phyloP scores from a whole-genome alignment of 23 tunicate species.

The Diplosoma virens region DNA sequence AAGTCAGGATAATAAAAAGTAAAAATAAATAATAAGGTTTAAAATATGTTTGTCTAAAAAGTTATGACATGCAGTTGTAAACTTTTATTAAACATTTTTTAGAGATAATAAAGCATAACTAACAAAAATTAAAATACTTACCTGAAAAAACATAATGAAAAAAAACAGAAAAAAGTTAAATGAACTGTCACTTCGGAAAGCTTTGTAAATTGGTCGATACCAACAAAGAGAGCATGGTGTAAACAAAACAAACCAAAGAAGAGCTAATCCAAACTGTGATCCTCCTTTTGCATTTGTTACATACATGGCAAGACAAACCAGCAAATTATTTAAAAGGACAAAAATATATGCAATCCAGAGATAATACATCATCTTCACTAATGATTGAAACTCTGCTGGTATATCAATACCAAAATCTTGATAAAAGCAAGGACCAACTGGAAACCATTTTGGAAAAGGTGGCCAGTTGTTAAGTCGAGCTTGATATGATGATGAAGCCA shows the following conservation, averaged over 20 bases:
- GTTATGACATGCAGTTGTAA: too few species aligned
- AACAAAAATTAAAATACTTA: conserved; percentile 14
- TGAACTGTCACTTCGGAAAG: conserved; percentile 96
- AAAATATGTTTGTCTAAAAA: too few species aligned
- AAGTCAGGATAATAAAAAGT: too few species aligned
- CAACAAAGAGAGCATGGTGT: conserved; percentile 98
- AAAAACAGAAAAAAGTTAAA: conserved; percentile 92
- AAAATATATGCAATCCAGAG: conserved; percentile 85
- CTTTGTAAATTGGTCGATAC: conserved; percentile 95
- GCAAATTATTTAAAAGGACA: conserved; percentile 56
- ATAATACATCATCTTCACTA: conserved; percentile 79
- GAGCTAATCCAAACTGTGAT: conserved; percentile 75
- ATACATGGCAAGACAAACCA: conserved; percentile 50
- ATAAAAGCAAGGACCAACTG: conserved; percentile 90
- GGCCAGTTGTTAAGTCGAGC: conserved; percentile 95
- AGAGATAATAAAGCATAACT: too few species aligned
- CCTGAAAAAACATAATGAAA: conserved; percentile 98
- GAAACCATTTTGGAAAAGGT: conserved; percentile 93
- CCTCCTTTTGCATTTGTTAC: conserved; percentile 24
- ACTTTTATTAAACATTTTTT: too few species aligned
- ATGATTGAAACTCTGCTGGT: conserved; percentile 79
- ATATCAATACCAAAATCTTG: conserved; percentile 95
- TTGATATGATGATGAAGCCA: conserved; percentile 48
- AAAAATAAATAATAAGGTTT: too few species aligned
- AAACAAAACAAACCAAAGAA: conserved; percentile 71